Percentiles rank a stretch among this genome's conserved stretches.
Conservation (phyloP, 2,797 vertebrate genomes). For the Alauda arvensis region DNA sequence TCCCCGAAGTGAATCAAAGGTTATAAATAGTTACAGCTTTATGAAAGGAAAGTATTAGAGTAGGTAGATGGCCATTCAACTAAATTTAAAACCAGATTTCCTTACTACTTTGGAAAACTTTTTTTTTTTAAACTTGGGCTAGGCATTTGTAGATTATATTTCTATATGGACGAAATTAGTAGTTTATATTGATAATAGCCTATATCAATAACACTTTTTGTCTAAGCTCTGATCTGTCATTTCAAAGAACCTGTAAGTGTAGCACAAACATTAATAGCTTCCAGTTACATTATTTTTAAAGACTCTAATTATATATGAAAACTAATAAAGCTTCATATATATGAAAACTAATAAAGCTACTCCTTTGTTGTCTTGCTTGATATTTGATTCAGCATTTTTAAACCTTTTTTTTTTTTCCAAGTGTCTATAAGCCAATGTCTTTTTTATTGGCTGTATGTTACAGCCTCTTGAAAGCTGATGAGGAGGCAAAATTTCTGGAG, state of each 20-base stretch:
- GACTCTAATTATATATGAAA: neutral
- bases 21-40: neutral
- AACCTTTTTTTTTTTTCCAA: neutral
- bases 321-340: neutral
- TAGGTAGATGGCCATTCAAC: neutral
- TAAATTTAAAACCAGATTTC: neutral
- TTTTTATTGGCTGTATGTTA: conserved; percentile 27
- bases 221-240: neutral
- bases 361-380: conserved; percentile 1
- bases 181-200: neutral
- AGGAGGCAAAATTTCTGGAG: conserved; percentile 39
- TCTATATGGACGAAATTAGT: neutral
- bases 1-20: neutral
- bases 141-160: neutral
- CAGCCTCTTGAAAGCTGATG: conserved; percentile 28
- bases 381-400: conserved; percentile 11
- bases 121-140: neutral
- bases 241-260: neutral
- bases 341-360: neutral
- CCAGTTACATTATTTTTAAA: neutral
- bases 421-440: conserved; percentile 25
- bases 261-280: neutral
- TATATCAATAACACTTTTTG: neutral
- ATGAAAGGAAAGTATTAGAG: neutral
- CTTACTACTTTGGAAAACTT: neutral